These are phyloP conservation scores for Percopsis omiscomaycus DNA, from an alignment of 2,797 vertebrate genomes.

Conservation along the genomic window DNA sequence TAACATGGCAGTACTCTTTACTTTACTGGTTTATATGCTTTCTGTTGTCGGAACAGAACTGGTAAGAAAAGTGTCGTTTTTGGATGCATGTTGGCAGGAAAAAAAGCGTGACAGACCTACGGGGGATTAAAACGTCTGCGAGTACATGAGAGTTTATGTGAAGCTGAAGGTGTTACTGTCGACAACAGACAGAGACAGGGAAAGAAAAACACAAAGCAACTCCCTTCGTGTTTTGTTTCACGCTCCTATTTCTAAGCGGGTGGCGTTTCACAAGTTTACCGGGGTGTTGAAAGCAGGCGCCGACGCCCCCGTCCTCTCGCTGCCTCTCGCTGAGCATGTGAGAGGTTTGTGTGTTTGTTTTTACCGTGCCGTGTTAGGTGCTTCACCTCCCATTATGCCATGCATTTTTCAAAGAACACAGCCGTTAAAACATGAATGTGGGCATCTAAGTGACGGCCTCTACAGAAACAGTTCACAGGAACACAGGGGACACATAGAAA, in stretches of 20 bases:
- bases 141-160: too few relatives aligned
- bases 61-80: not conserved
- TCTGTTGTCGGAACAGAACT: not conserved
- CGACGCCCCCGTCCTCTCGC: slow-evolving; percentile 2
- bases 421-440: slow-evolving; percentile 40
- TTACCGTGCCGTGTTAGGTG: slow-evolving; percentile 6
- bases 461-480: not conserved
- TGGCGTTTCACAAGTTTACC: not conserved
- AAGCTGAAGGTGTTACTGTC: not conserved
- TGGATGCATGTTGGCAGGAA: not conserved
- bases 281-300: slow-evolving; percentile 1
- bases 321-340: not conserved
- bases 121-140: not conserved
- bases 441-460: slow-evolving; percentile 19
- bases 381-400: slow-evolving; percentile 14
- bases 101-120: not conserved
- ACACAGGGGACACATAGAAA: not conserved
- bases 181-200: slow-evolving; percentile 6
- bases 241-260: not conserved
- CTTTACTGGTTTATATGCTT: not conserved
- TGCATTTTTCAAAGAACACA: slow-evolving; percentile 33
- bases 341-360: slow-evolving; percentile 4
- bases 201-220: not conserved
- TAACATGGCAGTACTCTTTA: not conserved
- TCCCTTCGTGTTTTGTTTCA: not conserved